phyloP scores from a whole-genome alignment of 1,140 invertebrate genomes.

The Geopemphigus sp. region DNA sequence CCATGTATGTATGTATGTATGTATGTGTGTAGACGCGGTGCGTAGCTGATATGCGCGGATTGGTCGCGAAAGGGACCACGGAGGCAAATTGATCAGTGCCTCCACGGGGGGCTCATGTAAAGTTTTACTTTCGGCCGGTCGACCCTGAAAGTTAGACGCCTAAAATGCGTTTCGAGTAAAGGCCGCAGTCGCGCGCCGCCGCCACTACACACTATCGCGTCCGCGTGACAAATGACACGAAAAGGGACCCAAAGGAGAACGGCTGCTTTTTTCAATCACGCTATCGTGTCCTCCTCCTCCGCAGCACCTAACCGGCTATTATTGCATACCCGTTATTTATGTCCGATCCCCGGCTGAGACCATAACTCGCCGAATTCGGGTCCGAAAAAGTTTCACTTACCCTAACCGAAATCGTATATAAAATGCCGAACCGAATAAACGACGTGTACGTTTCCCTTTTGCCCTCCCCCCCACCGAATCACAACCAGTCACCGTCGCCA shows the following conservation, averaged over 20 bases:
- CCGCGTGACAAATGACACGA: conserved; percentile 41
- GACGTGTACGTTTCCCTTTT: conserved; percentile 16
- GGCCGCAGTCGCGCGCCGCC: neutral
- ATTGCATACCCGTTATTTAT: conserved; percentile 48
- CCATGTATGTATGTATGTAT: too few relatives aligned
- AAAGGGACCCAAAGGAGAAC: conserved; percentile 40
- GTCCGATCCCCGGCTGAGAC: conserved; percentile 2
- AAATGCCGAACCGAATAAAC: conserved; percentile 31
- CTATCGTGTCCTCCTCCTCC: too few relatives aligned
- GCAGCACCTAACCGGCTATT: neutral
- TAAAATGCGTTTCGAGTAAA: conserved; percentile 42
- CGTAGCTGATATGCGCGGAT: too few relatives aligned
- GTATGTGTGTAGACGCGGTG: too few relatives aligned
- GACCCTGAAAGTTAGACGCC: conserved; percentile 34
- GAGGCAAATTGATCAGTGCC: conserved; percentile 33
- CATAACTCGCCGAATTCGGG: conserved; percentile 27
- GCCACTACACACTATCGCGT: neutral
- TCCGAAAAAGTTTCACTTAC: conserved; percentile 23
- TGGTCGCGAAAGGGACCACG: too few relatives aligned
- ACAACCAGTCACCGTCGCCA: neutral
- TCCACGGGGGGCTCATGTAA: conserved; percentile 22
- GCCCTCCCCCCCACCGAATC: too few relatives aligned
- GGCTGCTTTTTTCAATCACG: conserved; percentile 48
- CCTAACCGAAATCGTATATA: neutral
- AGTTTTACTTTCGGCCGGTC: conserved; percentile 36